Percentiles rank a stretch among this genome's conserved stretches.
Conservation (phyloP, 1,140 invertebrate genomes). For the Helicoverpa armigera region DNA sequence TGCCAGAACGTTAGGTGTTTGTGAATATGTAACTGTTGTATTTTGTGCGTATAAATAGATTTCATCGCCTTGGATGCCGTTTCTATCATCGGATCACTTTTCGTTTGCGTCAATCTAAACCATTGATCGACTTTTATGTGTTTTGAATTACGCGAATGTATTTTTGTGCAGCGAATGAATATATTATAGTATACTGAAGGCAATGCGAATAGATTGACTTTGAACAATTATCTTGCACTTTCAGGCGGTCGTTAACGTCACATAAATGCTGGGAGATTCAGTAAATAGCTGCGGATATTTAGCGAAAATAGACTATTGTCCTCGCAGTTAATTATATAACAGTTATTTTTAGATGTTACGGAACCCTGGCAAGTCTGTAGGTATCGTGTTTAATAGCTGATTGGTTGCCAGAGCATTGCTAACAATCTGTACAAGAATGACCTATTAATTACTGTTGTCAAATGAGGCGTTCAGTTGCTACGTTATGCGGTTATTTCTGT, state of each 20-base stretch:
- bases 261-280: not conserved
- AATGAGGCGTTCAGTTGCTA: slow-evolving; percentile 22
- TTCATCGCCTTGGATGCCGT: not conserved
- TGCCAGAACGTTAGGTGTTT: not conserved
- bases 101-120: not conserved
- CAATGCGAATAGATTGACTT: not conserved
- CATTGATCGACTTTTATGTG: not conserved
- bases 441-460: slow-evolving; percentile 44
- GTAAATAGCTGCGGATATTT: slow-evolving; percentile 16
- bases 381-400: slow-evolving; percentile 48
- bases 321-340: slow-evolving; percentile 20
- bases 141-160: not conserved
- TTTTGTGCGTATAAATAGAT: slow-evolving; percentile 6
- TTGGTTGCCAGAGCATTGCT: slow-evolving; percentile 50
- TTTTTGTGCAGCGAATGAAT: not conserved
- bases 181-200: not conserved
- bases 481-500: slow-evolving; percentile 22
- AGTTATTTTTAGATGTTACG: slow-evolving; percentile 43
- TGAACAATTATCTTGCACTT: not conserved
- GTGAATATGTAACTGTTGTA: too few relatives aligned
- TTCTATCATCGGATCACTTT: not conserved
- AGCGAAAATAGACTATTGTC: slow-evolving; percentile 7
- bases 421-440: slow-evolving; percentile 45
- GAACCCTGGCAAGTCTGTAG: slow-evolving; percentile 50
- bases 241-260: not conserved